Conservation (phyloP, 2,888 invertebrate genomes). For the Hybos culiciformis region DNA sequence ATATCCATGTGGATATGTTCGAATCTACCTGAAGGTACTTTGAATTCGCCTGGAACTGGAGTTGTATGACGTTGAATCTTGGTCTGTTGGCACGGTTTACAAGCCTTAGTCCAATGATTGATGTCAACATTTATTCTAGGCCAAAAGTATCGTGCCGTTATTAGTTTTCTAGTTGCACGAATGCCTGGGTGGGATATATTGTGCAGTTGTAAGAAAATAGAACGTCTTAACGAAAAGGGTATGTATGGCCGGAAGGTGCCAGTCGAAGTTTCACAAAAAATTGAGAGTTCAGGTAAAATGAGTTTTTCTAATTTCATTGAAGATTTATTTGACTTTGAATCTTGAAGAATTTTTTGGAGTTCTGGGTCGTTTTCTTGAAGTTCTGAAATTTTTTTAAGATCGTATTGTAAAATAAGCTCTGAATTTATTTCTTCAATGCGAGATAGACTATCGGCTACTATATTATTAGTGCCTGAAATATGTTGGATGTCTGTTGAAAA, state of each 20-base stretch:
- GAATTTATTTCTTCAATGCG: not conserved
- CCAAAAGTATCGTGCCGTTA: slow-evolving; percentile 3
- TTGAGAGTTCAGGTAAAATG: slow-evolving; percentile 3
- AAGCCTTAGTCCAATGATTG: not conserved
- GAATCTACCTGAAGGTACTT: slow-evolving; percentile 2
- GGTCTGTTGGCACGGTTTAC: not conserved
- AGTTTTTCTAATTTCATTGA: slow-evolving; percentile 7
- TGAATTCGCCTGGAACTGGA: not conserved
- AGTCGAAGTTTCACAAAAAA: not conserved
- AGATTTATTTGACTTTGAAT: slow-evolving; percentile 9
- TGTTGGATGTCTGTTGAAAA: slow-evolving; percentile 4
- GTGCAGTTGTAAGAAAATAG: slow-evolving; percentile 7
- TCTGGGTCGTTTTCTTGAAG: not conserved
- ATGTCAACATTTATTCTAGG: slow-evolving; percentile 1
- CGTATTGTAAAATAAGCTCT: no score
- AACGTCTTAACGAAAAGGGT: not conserved
- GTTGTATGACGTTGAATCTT: slow-evolving; percentile 1
- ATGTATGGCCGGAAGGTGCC: not conserved
- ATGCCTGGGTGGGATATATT: not conserved
- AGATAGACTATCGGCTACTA: not conserved
- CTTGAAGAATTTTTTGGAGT: slow-evolving; percentile 5
- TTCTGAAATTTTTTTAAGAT: not conserved
- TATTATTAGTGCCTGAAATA: not conserved
- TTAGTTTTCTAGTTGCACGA: slow-evolving; percentile 4
- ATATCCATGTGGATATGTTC: slow-evolving; percentile 21